Evolutionary conservation across 2,797 vertebrate species (phyloP).

Genomic region (Poecile montanus): DNA sequence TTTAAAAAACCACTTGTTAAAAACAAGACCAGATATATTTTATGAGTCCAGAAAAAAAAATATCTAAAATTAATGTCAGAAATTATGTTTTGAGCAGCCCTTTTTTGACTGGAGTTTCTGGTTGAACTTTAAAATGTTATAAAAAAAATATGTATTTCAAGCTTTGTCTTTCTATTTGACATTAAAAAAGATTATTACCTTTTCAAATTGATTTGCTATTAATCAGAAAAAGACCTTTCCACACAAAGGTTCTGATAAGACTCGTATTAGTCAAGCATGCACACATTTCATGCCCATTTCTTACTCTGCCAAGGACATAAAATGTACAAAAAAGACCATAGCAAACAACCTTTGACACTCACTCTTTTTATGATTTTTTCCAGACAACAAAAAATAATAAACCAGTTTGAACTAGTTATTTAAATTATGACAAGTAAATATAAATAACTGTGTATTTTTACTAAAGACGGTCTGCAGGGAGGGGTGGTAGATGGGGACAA

Average conservation of each 20-base stretch:
- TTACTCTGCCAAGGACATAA: not conserved
- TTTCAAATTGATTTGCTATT: conserved; percentile 68
- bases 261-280: conserved; percentile 7
- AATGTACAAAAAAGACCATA: not conserved
- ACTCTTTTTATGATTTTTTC: not conserved
- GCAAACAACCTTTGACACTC: not conserved
- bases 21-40: not conserved
- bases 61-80: not conserved
- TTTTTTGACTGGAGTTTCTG: not conserved
- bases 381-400: not conserved
- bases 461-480: accelerated
- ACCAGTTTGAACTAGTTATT: not conserved
- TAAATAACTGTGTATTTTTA: not conserved
- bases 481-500: accelerated
- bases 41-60: not conserved
- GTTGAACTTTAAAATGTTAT: conserved; percentile 40
- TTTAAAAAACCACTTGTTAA: not conserved
- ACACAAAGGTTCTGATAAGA: conserved; percentile 43
- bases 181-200: conserved; percentile 55
- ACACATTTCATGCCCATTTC: conserved; percentile 6
- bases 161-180: conserved; percentile 22
- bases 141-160: not conserved
- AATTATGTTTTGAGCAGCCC: not conserved
- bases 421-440: not conserved
- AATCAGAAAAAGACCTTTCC: conserved; percentile 57